Base-by-base conservation (phyloP, 2,888 invertebrate species). In the Plebejus anna region DNA sequence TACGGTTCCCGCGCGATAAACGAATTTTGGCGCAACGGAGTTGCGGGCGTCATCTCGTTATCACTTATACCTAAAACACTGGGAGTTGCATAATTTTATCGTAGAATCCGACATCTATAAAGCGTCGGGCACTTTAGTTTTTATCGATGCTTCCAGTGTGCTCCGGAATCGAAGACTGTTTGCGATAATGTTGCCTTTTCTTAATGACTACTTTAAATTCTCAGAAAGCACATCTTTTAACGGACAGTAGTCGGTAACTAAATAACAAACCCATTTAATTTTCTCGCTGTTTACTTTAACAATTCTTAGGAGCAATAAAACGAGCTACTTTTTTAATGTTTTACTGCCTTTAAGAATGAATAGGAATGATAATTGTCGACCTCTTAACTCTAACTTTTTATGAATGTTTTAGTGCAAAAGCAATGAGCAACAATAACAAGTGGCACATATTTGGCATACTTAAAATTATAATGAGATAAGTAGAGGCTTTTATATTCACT, bases 131-230 rank as follows among this genome's bases (percentile, higher is more conserved):
- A 66, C 66, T 66, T 66, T 36, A 66, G 66, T 66, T 66, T 66
- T 66, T 66, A 66, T 66, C 66, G 32, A 36, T 16, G 32, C 72
- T 42, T 22, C 42, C 16, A n/a, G 42, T 16, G 22, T 72, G 42
- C 72, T 47, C 22, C 28, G 72, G 72, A 22, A 72, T 42, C 72
- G 42, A 42, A 78, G 70, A 66, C 75, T 76, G 89, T 89, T 90
- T 88, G 84, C 88, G 87, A 87, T 90, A 90, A 89, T 89, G 90
- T 88, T 86, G 87, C 89, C 81, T 90, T 55, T 90, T 86, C 86
- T 90, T 90, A 90, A 87, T 89, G 89, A 86, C 89, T 86, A 85
- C 83, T 88, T 88, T 88, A 90, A 89, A 87, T 88, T 89, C 87
- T 83, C 84, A 66, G 66, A 66, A 66, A 66, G 66, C 32, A 36